Conservation (phyloP, 1,140 invertebrate genomes). For the Lerema accius region DNA sequence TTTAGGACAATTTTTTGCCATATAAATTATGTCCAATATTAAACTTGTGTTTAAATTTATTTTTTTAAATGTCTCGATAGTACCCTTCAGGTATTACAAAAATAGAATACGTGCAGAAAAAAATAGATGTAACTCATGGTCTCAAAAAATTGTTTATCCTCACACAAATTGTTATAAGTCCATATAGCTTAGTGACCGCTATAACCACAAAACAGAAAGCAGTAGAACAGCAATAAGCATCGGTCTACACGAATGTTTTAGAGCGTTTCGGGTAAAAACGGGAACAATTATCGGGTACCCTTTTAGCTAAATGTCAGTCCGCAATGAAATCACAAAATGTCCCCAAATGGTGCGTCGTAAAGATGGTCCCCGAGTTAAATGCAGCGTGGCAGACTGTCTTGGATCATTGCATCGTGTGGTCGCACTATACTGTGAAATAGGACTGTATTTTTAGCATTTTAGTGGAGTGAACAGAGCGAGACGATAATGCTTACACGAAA, state of each 20-base stretch:
- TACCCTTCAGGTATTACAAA: too few relatives aligned
- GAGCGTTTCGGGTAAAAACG: slow-evolving; percentile 31
- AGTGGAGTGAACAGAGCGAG: slow-evolving; percentile 6
- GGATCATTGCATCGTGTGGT: slow-evolving; percentile 52
- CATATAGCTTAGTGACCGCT: too few relatives aligned
- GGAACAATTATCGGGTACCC: slow-evolving; percentile 56
- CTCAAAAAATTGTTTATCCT: background rate
- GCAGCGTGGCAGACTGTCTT: slow-evolving; percentile 49
- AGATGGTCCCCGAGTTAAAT: slow-evolving; percentile 55
- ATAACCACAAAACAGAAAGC: slow-evolving; percentile 38
- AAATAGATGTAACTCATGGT: too few relatives aligned
- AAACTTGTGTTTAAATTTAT: too few relatives aligned
- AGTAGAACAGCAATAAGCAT: slow-evolving; percentile 2
- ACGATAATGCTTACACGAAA: slow-evolving; percentile 13
- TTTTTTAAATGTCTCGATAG: too few relatives aligned
- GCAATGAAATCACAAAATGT: slow-evolving; percentile 61
- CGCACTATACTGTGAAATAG: slow-evolving; percentile 29
- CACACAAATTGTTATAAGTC: too few relatives aligned
- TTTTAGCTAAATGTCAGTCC: slow-evolving; percentile 65
- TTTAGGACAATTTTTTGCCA: too few relatives aligned
- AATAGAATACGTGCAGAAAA: too few relatives aligned
- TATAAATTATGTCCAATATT: too few relatives aligned
- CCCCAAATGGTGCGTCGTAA: slow-evolving; percentile 53
- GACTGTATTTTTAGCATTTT: slow-evolving; percentile 35
- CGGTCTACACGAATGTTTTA: slow-evolving; percentile 4